Conservation (phyloP, 2,113 vertebrate genomes). For the Callipepla squamata region DNA sequence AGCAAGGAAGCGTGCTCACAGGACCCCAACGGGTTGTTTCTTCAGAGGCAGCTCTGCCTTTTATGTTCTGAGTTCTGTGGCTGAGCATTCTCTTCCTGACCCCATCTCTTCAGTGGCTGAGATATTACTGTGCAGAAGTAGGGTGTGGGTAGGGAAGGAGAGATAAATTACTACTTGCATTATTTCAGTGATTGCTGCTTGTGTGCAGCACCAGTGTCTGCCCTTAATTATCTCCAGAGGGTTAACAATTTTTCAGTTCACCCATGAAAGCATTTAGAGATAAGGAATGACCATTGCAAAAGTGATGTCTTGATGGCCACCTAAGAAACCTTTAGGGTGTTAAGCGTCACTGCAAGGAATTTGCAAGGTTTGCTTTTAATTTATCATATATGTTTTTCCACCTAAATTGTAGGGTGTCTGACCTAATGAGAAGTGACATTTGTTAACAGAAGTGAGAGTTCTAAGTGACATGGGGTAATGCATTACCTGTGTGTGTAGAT, state of each 20-base stretch:
- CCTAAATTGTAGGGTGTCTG: neutral
- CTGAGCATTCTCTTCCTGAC: neutral
- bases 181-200: neutral
- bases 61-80: neutral
- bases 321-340: neutral
- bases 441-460: neutral
- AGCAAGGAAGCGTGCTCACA: neutral
- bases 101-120: neutral
- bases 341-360: neutral
- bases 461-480: accelerated
- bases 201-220: neutral
- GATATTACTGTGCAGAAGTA: neutral
- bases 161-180: neutral
- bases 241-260: neutral
- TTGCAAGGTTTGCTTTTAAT: neutral
- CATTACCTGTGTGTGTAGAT: neutral
- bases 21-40: neutral
- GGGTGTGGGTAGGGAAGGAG: neutral
- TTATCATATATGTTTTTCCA: too few relatives aligned
- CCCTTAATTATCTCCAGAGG: neutral
- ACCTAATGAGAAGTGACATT: neutral
- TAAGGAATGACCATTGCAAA: neutral
- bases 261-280: neutral
- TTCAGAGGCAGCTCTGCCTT: neutral
- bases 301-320: neutral